phyloP scores from a whole-genome alignment of 2,888 invertebrate species.

The Xanthia icteritia region DNA sequence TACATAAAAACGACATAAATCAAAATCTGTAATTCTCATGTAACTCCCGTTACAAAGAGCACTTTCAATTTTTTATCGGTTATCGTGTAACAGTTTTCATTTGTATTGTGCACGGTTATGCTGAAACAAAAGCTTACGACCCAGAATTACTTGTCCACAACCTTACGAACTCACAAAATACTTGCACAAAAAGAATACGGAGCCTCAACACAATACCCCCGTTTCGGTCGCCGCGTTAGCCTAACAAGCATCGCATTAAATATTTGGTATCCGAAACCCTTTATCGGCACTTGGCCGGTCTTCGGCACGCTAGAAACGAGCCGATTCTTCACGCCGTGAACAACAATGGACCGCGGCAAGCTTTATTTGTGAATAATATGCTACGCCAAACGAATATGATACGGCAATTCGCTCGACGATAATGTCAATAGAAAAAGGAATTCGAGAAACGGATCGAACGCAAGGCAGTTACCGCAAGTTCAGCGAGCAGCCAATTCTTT shows the following conservation, averaged over 20 bases:
- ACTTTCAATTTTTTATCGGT: conserved; percentile 29
- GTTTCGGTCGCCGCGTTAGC: conserved; percentile 66
- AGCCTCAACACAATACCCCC: conserved; percentile 61
- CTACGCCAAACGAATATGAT: conserved; percentile 84
- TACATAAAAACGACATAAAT: conserved; percentile 11
- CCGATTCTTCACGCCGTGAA: conserved; percentile 78
- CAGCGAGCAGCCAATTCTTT: conserved; percentile 5
- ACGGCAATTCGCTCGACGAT: conserved; percentile 82
- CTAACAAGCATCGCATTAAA: conserved; percentile 83
- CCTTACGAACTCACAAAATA: conserved; percentile 53
- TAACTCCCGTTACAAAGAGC: conserved; percentile 33
- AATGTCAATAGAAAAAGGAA: conserved; percentile 60
- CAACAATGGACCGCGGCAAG: conserved; percentile 83
- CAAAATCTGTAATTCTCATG: conserved; percentile 8
- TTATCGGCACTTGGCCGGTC: conserved; percentile 70
- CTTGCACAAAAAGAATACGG: conserved; percentile 47
- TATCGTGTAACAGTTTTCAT: conserved; percentile 57
- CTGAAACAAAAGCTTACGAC: conserved; percentile 58
- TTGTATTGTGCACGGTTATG: conserved; percentile 50
- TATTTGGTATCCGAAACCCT: conserved; percentile 79
- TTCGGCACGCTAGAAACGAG: conserved; percentile 79
- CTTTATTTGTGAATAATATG: conserved; percentile 87
- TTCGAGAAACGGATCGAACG: conserved; percentile 47
- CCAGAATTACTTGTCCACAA: conserved; percentile 57
- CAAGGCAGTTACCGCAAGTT: conserved; percentile 24